Base-by-base conservation (phyloP, 1,140 invertebrate species). In the Pachyrhynchus sulphureomaculatus region DNA sequence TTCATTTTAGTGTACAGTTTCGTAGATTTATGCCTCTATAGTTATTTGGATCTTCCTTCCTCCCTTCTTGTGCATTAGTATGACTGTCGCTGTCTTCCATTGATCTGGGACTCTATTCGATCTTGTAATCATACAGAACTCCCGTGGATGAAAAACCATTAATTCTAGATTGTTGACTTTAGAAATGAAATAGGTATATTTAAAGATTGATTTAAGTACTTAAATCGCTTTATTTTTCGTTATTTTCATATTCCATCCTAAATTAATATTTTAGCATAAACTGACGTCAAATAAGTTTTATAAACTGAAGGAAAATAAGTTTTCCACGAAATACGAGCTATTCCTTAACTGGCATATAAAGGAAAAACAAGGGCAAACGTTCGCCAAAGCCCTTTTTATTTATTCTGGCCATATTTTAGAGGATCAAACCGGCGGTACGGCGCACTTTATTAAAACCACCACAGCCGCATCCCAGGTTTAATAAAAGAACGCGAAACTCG, bases 341-440 rank as follows among this genome's bases (percentile, higher is more conserved):
- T 54, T 54, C 44, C 48, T 47, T 48, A 57, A 57, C 55, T 29
- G 55, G 44, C 55, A 57, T 57, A 59, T 51, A 59, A 59, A 59
- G 56, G 56, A 44, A 48, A 61, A 61, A 61, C 47, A 60, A 61
- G 29, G 29, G 42, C 37, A 61, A 61, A 53, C 49, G 49, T 61
- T 54, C 58, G 18, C 36, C 37, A 62, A 61, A 62, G 60, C 52
- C 52, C 60, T 55, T 55, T 54, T 62, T 62, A 62, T 62, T 62
- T 62, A 62, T 62, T 62, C 60, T 33, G 60, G 53, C 52, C 47
- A 62, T 62, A 62, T 55, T 62, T 62, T 51, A 62, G 53, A 51
- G 60, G 60, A 55, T 62, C 60, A 62, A 62, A 62, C 52, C 52
- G 37, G 45, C 49, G 26, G 36, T 39, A 42, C 47, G 33, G 44